Evolutionary conservation across 2,888 invertebrate genomes (phyloP).

Genomic region (Drosophila helvetica): DNA sequence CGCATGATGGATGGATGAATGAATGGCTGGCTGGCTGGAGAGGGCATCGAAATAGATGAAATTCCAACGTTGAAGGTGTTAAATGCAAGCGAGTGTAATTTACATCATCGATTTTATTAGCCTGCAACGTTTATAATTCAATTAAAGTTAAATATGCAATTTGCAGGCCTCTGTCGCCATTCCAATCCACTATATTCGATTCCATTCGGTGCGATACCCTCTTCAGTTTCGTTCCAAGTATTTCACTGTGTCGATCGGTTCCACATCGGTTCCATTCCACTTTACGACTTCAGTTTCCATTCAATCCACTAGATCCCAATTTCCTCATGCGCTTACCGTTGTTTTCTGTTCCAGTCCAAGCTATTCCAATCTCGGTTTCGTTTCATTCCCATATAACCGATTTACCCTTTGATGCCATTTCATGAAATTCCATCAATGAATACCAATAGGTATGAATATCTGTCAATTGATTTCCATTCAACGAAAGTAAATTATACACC

Average conservation of each 20-base stretch:
- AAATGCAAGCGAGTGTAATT: conserved; percentile 78
- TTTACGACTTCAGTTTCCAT: too few species aligned
- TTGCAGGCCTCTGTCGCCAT: conserved; percentile 15
- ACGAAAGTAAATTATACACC: not conserved
- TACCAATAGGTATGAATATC: too few species aligned
- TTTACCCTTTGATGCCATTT: too few species aligned
- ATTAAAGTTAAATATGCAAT: conserved; percentile 61
- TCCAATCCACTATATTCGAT: not conserved
- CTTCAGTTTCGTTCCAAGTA: not conserved
- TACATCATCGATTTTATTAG: conserved; percentile 83
- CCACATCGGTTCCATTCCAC: too few species aligned
- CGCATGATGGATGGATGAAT: not conserved
- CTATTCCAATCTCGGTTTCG: too few species aligned
- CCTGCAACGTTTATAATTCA: conserved; percentile 72
- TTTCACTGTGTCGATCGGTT: too few species aligned
- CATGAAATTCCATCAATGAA: too few species aligned
- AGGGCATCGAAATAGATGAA: conserved; percentile 67
- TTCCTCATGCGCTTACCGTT: too few species aligned
- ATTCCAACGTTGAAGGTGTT: conserved; percentile 73
- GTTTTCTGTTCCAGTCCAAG: too few species aligned
- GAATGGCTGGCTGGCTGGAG: conserved; percentile 5
- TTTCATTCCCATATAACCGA: too few species aligned
- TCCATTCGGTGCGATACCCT: not conserved
- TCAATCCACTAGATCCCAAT: too few species aligned
- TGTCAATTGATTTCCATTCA: not conserved